Conservation (phyloP, 2,797 vertebrate genomes). For the Cynopterus sphinx region DNA sequence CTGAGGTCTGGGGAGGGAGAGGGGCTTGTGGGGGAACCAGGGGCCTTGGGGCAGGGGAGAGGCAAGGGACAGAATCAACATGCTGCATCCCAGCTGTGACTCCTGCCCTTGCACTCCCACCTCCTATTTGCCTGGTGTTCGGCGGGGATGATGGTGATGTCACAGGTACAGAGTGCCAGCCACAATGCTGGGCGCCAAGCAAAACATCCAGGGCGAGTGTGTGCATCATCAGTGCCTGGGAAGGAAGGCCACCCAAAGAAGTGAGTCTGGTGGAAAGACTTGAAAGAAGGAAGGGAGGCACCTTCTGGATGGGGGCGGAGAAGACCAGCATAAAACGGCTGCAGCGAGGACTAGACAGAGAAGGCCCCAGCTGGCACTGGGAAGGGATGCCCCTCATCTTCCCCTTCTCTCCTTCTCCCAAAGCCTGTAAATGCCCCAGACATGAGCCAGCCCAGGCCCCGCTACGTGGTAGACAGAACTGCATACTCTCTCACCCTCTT, state of each 20-base stretch:
- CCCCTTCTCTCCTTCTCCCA: conserved; percentile 62
- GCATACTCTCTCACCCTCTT: conserved; percentile 90
- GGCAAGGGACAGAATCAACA: rapidly evolving
- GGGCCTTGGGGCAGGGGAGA: neutral
- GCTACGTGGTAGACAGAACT: conserved; percentile 90
- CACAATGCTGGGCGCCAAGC: conserved; percentile 64
- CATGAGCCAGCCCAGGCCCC: conserved; percentile 88
- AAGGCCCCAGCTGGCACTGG: neutral
- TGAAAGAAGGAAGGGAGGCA: conserved; percentile 74
- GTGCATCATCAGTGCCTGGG: conserved; percentile 72
- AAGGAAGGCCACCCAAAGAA: conserved; percentile 71
- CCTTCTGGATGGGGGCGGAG: conserved; percentile 67
- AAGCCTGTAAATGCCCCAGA: conserved; percentile 76
- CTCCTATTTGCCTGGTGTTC: conserved; percentile 24
- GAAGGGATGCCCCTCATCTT: conserved; percentile 46
- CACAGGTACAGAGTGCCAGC: conserved; percentile 66
- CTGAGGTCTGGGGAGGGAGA: neutral
- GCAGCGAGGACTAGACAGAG: conserved; percentile 9
- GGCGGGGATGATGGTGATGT: conserved; percentile 65
- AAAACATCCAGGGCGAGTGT: conserved; percentile 73
- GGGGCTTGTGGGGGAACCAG: neutral
- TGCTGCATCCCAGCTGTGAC: neutral
- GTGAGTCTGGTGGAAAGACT: conserved; percentile 56
- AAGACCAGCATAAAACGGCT: conserved; percentile 66
- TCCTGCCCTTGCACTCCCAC: conserved; percentile 24